Percentiles rank a stretch among this genome's conserved stretches.
Conservation (phyloP, 2,797 vertebrate species). For the Cottoperca gobio region DNA sequence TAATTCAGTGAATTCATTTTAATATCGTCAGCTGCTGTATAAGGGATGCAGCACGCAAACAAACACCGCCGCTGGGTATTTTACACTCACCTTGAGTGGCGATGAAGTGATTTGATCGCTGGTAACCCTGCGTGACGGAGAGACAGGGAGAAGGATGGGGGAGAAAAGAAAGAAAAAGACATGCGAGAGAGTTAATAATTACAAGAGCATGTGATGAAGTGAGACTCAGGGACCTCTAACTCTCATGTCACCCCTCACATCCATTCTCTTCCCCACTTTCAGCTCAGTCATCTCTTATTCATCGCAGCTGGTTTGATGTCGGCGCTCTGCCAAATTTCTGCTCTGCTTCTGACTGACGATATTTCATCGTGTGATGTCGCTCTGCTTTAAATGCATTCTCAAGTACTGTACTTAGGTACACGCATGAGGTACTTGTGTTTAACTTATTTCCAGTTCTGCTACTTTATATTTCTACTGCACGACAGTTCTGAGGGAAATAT, state of each 20-base stretch:
- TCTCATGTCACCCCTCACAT: slow-evolving; percentile 47
- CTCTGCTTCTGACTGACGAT: slow-evolving; percentile 34
- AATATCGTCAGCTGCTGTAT: slow-evolving; percentile 25
- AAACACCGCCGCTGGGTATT: background rate
- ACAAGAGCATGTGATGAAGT: slow-evolving; percentile 45
- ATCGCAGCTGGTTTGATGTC: slow-evolving; percentile 40
- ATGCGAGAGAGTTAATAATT: slow-evolving; percentile 50
- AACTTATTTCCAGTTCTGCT: too few species aligned
- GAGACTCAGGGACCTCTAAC: slow-evolving; percentile 39
- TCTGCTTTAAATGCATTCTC: slow-evolving; percentile 9
- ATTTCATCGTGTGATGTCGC: slow-evolving; percentile 10
- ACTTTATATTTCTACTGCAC: too few species aligned
- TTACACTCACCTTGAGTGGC: slow-evolving; percentile 93
- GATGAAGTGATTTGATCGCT: slow-evolving; percentile 97
- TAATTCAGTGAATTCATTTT: slow-evolving; percentile 62
- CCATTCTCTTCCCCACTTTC: slow-evolving; percentile 53
- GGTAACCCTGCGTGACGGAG: slow-evolving; percentile 88
- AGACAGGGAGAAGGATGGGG: slow-evolving; percentile 8
- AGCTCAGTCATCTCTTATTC: slow-evolving; percentile 60
- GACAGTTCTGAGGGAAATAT: too few species aligned
- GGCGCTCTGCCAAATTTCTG: slow-evolving; percentile 33
- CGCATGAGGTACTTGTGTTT: too few species aligned
- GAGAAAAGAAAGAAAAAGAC: background rate
- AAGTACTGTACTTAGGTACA: too few species aligned
- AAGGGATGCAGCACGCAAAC: slow-evolving; percentile 13